Conservation (phyloP, 2,888 invertebrate genomes). For the Laspeyria flexula region DNA sequence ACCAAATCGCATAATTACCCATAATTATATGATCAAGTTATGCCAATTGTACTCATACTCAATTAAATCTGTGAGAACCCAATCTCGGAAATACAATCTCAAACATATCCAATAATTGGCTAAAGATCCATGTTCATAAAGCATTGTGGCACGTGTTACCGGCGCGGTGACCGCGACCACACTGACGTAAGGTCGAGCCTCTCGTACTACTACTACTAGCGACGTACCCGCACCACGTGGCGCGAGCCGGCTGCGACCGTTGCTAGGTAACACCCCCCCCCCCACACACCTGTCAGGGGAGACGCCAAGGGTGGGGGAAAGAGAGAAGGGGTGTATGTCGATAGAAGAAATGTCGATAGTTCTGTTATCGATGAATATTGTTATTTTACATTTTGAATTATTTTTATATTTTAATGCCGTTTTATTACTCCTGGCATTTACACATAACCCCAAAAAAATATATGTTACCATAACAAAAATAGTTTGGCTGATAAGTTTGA, state of each 20-base stretch:
- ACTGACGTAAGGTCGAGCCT: constrained; percentile 23
- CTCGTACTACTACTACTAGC: constrained; percentile 10
- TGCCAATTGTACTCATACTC: too few species aligned
- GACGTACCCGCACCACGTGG: constrained; percentile 31
- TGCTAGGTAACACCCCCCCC: constrained; percentile 60
- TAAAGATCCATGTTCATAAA: too few species aligned
- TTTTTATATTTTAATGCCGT: background rate
- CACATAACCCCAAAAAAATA: too few species aligned
- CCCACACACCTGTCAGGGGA: constrained; percentile 15
- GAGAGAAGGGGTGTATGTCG: constrained; percentile 46
- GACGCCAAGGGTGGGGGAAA: constrained; percentile 24
- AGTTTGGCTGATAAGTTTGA: too few species aligned
- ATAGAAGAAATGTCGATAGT: constrained; percentile 41
- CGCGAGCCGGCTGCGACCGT: constrained; percentile 55
- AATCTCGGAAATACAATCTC: too few species aligned
- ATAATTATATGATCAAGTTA: too few species aligned
- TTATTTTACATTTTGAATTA: background rate
- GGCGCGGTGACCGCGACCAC: constrained; percentile 23
- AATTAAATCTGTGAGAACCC: too few species aligned
- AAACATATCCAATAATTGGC: too few species aligned
- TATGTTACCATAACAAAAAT: too few species aligned
- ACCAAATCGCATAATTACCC: too few species aligned
- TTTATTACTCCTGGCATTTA: too few species aligned
- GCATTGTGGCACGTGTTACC: too few species aligned
- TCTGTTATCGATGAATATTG: constrained; percentile 39